Percentiles rank a stretch among this genome's conserved stretches.
phyloP scores from a whole-genome alignment of 2,113 vertebrate species.

The Pygathrix nemaeus region DNA sequence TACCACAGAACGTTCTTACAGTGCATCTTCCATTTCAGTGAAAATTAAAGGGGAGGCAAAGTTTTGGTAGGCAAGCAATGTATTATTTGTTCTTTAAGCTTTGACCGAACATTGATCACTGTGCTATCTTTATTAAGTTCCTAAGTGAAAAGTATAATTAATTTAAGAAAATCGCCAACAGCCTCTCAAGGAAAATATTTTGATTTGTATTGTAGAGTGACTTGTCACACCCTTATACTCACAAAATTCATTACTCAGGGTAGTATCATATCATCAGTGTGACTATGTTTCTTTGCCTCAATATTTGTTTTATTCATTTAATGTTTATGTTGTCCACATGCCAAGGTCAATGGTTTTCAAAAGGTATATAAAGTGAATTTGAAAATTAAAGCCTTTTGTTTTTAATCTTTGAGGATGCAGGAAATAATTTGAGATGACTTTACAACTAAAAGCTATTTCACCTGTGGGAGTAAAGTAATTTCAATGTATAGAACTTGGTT shows the following conservation, averaged over 20 bases:
- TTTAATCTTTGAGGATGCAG: background rate
- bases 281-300: background rate
- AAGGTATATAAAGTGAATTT: background rate
- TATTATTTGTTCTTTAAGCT: background rate
- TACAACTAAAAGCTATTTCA: background rate
- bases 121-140: background rate
- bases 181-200: background rate
- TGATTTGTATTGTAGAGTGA: background rate
- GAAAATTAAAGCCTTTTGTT: background rate
- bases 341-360: background rate
- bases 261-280: rapidly evolving
- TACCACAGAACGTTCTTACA: background rate
- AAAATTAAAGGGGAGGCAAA: background rate
- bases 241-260: background rate
- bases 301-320: background rate
- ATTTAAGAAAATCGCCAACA: background rate
- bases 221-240: background rate
- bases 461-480: background rate
- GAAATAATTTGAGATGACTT: background rate
- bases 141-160: background rate
- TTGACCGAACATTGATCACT: background rate
- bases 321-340: background rate
- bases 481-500: background rate
- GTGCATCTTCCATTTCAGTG: background rate
- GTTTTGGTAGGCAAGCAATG: background rate